phyloP scores from a whole-genome alignment of 2,888 invertebrate species.

The Caenorhabditis imperialis region DNA sequence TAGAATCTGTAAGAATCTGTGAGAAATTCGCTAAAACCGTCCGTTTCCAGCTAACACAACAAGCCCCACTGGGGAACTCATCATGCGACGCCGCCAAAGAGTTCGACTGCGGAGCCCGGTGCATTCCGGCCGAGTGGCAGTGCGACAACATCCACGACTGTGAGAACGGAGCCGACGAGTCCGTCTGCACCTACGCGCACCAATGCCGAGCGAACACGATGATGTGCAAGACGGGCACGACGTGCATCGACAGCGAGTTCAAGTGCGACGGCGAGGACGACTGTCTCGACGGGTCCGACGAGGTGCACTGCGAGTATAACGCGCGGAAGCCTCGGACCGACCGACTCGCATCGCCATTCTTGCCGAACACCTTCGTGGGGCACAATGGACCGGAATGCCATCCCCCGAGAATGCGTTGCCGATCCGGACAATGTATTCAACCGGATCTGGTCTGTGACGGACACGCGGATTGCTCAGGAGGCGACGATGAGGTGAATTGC shows the following conservation, averaged over 20 bases:
- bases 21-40: too few species aligned
- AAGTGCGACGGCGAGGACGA: conserved; percentile 62
- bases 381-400: conserved; percentile 20
- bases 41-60: conserved; percentile 25
- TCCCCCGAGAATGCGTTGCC: conserved; percentile 52
- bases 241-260: conserved; percentile 57
- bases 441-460: conserved; percentile 55
- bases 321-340: background rate
- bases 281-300: conserved; percentile 63
- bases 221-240: conserved; percentile 43
- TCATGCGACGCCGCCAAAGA: conserved; percentile 33
- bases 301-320: conserved; percentile 42
- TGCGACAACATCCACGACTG: conserved; percentile 63
- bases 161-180: conserved; percentile 57
- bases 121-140: conserved; percentile 65
- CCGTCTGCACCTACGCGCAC: conserved; percentile 57
- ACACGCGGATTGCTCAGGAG: conserved; percentile 55
- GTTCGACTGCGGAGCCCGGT: conserved; percentile 51
- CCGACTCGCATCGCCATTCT: background rate
- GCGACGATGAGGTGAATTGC: conserved; percentile 62
- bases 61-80: conserved; percentile 31
- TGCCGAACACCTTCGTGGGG: conserved; percentile 16
- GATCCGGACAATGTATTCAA: conserved; percentile 58
- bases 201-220: conserved; percentile 19
- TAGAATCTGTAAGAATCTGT: too few species aligned